These are phyloP conservation scores for cattle (Bos taurus) DNA, from an alignment of 2,113 vertebrate species.

Conservation along the genomic window DNA sequence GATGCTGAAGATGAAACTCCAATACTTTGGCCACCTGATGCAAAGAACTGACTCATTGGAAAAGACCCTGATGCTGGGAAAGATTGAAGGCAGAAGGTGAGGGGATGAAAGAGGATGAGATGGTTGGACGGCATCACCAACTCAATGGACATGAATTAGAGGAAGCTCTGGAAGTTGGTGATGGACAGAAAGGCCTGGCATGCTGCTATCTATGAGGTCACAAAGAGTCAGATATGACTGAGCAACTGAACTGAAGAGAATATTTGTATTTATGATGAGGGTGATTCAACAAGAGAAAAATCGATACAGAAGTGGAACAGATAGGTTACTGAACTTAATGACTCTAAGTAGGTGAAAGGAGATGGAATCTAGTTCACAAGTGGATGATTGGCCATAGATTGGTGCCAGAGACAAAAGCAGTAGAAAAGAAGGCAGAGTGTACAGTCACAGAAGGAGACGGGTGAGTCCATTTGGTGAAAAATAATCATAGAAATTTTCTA, in stretches of 20 bases:
- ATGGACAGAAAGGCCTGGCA: background rate
- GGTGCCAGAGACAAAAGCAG: background rate
- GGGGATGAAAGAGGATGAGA: background rate
- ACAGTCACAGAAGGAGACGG: background rate
- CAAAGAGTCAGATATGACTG: background rate
- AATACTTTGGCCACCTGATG: background rate
- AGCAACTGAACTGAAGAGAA: background rate
- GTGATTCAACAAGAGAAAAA: background rate
- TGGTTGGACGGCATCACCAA: accelerated
- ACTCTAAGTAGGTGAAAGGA: background rate
- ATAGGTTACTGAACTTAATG: background rate
- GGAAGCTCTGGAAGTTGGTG: background rate
- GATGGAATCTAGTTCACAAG: background rate
- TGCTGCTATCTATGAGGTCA: accelerated
- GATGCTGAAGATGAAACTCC: background rate
- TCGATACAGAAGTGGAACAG: background rate
- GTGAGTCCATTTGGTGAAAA: background rate
- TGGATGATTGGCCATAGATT: background rate
- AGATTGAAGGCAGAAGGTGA: background rate
- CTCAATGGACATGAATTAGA: background rate
- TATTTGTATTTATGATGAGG: background rate
- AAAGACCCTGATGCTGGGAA: background rate
- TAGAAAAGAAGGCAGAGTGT: background rate
- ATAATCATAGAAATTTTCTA: background rate
- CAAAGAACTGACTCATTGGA: background rate